Evolutionary conservation across 2,888 invertebrate genomes (phyloP), one percentile per base, ranked within the genome.

Genomic region (Synergus japonicus): DNA sequence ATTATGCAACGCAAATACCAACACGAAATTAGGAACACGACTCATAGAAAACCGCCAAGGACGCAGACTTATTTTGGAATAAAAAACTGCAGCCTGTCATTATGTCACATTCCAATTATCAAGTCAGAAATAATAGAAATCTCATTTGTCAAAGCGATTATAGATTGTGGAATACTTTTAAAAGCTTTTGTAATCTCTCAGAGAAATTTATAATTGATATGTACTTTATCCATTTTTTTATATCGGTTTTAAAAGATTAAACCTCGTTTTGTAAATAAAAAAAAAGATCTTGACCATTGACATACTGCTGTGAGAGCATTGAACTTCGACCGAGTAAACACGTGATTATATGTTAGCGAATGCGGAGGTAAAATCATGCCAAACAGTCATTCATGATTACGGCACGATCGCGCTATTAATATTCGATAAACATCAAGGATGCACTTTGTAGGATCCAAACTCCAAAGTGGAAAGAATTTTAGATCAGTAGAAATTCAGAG

Each of bases 281-380:
- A 73, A 73, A 73, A 29, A n/a, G 15, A 46, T 37, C 49, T 54
- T 49, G n/a, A 37, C 37, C 9, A n/a, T 18, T 49, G 10, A 54
- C 8, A 54, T 9, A 54, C n/a, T 54, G 54, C n/a, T 54, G 15
- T 4, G 43, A 73, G 73, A 79, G 79, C 82, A 66, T 83, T 83
- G 79, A 83, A 81, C 83, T 76, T 79, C 79, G 81, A 64, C 76
- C 79, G 60, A 64, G 77, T 78, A 69, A 76, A 79, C 82, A 82
- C 73, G 22, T 73, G 73, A 73, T 73, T 54, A 69, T 69, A 60
- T 49, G 43, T 37, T 69, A n/a, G 37, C n/a, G 49, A 69, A 69
- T 49, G 49, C 69, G 49, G 69, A 69, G 69, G 8, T 69, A 54
- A 69, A 54, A 69, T 69, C 29, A 54, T 69, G 29, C 69, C 69